Evolutionary conservation across 2,888 invertebrate species (phyloP).

Genomic region (Drosophila ezoana): DNA sequence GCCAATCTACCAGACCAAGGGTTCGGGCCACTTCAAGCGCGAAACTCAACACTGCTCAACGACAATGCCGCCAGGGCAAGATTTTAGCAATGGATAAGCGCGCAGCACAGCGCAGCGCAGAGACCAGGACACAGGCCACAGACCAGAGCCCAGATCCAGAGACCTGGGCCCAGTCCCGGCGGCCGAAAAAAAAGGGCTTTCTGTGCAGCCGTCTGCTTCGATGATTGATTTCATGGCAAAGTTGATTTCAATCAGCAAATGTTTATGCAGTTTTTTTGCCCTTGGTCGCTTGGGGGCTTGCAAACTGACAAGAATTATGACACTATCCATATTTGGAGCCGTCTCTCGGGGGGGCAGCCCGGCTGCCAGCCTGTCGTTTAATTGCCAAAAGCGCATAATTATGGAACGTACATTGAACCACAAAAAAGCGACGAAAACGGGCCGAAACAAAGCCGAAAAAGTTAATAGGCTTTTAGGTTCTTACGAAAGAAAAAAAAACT

Average conservation of each 20-base stretch:
- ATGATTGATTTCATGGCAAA: conserved; percentile 83
- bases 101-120: conserved; percentile 20
- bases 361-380: conserved; percentile 62
- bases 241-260: conserved; percentile 82
- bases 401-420: conserved; percentile 66
- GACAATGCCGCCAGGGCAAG: conserved; percentile 54
- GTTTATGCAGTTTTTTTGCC: conserved; percentile 72
- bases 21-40: conserved; percentile 71
- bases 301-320: conserved; percentile 78
- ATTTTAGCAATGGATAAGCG: conserved; percentile 71
- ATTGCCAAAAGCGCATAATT: conserved; percentile 78
- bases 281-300: conserved; percentile 68
- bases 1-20: conserved; percentile 4
- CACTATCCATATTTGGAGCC: conserved; percentile 75
- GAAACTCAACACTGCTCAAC: conserved; percentile 66
- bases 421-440: neutral
- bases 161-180: conserved; percentile 15
- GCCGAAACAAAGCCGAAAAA: conserved; percentile 29
- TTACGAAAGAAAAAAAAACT: conserved; percentile 35
- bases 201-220: conserved; percentile 56
- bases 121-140: conserved; percentile 3
- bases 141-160: conserved; percentile 18
- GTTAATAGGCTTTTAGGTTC: conserved; percentile 63
- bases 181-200: conserved; percentile 58
- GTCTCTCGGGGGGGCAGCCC: conserved; percentile 26